Evolutionary conservation across 92 coral and sea anemone species (phyloP), one percentile per base, ranked within the genome.

Genomic region (Muricea muricata): DNA sequence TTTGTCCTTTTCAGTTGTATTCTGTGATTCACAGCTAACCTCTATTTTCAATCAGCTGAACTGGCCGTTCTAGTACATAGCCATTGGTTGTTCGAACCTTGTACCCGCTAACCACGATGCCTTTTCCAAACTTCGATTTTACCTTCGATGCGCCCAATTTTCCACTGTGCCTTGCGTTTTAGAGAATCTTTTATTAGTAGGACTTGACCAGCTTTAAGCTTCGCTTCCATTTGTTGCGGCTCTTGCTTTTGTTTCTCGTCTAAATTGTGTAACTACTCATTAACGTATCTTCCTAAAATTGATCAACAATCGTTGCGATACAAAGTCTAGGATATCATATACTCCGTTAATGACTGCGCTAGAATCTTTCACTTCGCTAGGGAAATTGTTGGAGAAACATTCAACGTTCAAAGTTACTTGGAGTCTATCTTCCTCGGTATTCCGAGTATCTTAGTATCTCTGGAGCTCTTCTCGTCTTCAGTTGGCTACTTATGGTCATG

Each of bases 311-410:
- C 70, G 31, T 63, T 40, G 93, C 35, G 95, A 33, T 12, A 39
- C 84, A 69, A 70, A 86, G 8, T 91, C 95, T 0, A 90, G 91
- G 8, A 90, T 26, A 34, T 90, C 93, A 56, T 71, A 92, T 29
- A 92, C 79, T 26, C 86, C 83, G 89, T 87, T 88, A 1, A 93
- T 81, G 11, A 85, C 52, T n/a, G n/a, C 17, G 95, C 77, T 29
- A 92, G 47, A 69, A 93, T 9, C 5, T 37, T 37, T 37, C 4
- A 9, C n/a, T n/a, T 92, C 29, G 85, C 35, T 17, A 81, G 23
- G n/a, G 65, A 35, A 5, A 57, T 81, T 24, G 42, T 81, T 12
- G 2, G 37, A 17, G 3, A 46, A 37, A n/a, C n/a, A n/a, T n/a
- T n/a, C 81, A 76, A 76, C 46, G 26, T 52, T 50, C 47, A 5